These are phyloP conservation scores for Mormyrops attenuatus DNA, from an alignment of 2,797 vertebrate species.

Conservation along the genomic window DNA sequence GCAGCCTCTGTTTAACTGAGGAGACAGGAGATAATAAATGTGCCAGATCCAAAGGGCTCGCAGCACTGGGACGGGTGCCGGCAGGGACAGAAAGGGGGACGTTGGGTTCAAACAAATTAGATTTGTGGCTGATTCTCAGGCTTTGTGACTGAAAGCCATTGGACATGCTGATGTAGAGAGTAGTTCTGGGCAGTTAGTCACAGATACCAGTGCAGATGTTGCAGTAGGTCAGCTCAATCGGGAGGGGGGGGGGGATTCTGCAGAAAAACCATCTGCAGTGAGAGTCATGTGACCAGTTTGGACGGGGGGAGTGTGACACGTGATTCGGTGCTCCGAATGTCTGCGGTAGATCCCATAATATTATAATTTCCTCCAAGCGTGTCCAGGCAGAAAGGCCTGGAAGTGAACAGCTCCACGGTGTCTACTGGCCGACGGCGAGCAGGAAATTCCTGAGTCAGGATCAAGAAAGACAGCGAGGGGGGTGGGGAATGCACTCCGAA, in stretches of 20 bases:
- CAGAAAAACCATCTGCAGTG: not conserved
- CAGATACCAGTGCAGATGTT: not conserved
- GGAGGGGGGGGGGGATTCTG: not conserved
- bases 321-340: not conserved
- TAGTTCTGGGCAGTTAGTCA: not conserved
- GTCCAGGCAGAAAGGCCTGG: constrained; percentile 12
- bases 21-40: not conserved
- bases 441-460: constrained; percentile 62
- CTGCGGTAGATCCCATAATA: not conserved
- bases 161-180: not conserved
- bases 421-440: constrained; percentile 47
- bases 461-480: constrained; percentile 42
- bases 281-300: not conserved
- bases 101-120: not conserved
- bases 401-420: constrained; percentile 49
- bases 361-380: not conserved
- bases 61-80: not conserved
- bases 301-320: not conserved
- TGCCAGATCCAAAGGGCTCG: not conserved
- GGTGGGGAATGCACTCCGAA: constrained; percentile 24
- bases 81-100: not conserved
- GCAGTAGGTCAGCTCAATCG: not conserved
- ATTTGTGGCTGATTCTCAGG: not conserved
- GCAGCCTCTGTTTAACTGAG: not conserved
- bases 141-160: not conserved